Percentiles rank a stretch among this genome's conserved stretches.
phyloP scores from a whole-genome alignment of 2,888 invertebrate species.

The Smittia sp. region DNA sequence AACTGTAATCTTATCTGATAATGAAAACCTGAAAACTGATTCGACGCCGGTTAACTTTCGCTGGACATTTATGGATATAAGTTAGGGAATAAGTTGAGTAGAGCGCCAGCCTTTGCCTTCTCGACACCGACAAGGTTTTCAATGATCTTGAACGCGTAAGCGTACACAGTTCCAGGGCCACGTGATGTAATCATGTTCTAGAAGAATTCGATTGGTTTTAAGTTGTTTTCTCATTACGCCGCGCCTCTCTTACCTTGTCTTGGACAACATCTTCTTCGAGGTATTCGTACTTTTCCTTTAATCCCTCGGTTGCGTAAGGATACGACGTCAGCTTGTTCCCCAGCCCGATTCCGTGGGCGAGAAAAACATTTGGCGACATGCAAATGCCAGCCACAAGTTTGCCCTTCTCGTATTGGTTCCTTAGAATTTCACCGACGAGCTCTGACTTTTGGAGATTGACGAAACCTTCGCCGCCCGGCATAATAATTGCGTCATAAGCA shows the following conservation, averaged over 20 bases:
- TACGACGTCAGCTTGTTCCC: slow-evolving; percentile 27
- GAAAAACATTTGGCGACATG: slow-evolving; percentile 13
- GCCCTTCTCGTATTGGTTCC: slow-evolving; percentile 28
- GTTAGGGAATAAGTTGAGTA: too few relatives aligned
- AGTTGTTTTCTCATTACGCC: neutral
- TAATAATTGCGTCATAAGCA: slow-evolving; percentile 29
- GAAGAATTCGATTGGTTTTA: too few relatives aligned
- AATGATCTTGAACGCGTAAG: slow-evolving; percentile 27
- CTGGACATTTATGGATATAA: too few relatives aligned
- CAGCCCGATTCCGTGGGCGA: slow-evolving; percentile 12
- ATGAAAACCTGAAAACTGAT: neutral
- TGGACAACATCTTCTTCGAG: slow-evolving; percentile 21
- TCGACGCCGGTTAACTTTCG: too few relatives aligned
- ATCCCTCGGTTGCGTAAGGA: neutral
- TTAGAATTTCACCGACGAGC: slow-evolving; percentile 33
- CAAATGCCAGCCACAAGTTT: slow-evolving; percentile 30
- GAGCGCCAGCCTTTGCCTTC: neutral
- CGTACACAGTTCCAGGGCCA: slow-evolving; percentile 29
- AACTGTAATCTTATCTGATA: too few relatives aligned
- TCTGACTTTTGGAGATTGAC: neutral
- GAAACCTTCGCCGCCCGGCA: slow-evolving; percentile 28
- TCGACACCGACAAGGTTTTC: slow-evolving; percentile 32
- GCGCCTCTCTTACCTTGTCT: slow-evolving; percentile 19
- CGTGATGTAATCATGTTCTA: slow-evolving; percentile 26
- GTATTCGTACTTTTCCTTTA: slow-evolving; percentile 28